Evolutionary conservation across 2,113 vertebrate species (phyloP), one percentile per base, ranked within the genome.

Genomic region (Ictalurus punctatus): DNA sequence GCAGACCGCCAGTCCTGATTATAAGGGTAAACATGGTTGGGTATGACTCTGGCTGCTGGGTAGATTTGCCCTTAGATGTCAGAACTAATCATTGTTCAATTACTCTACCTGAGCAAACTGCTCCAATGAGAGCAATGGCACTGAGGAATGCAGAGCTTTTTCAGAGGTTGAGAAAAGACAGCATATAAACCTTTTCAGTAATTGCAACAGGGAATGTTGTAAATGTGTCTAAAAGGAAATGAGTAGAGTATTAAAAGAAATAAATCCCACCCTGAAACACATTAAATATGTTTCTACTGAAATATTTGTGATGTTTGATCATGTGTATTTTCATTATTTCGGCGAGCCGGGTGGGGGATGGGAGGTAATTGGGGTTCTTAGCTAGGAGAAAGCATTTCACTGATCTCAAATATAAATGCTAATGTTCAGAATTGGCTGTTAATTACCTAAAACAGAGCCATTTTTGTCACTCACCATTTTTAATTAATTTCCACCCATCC

Each of bases 141-240:
- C 90, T 23, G 25, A 25, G 69, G 74, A 52, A 81, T 16, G 61
- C 14, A 34, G 65, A 9, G 78, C 13, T 25, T 27, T 78, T 63
- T 86, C 13, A 79, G n/a, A 27, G n/a, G 85, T 58, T 87, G 58
- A 52, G 52, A 37, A 58, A 78, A 84, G 19, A 25, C 59, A 80
- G 76, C 44, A 78, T 59, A 4, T 54, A 74, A 61, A 52, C 40
- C 37, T 48, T 48, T 37, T 34, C 48, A 34, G 61, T 10, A 23
- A 21, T 54, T 30, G 25, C n/a, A n/a, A 78, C 58, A 67, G n/a
- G 78, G 73, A 56, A 40, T 54, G 59, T 44, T 27, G 48, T 56
- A 30, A 40, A 65, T 25, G 69, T 88, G 74, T 80, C 59, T 69
- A 65, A 69, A 84, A 92, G 92, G 91, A 91, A 92, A 92, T 90